Evolutionary conservation across 2,888 invertebrate genomes (phyloP).

Genomic region (Coelogynopora nodosa): DNA sequence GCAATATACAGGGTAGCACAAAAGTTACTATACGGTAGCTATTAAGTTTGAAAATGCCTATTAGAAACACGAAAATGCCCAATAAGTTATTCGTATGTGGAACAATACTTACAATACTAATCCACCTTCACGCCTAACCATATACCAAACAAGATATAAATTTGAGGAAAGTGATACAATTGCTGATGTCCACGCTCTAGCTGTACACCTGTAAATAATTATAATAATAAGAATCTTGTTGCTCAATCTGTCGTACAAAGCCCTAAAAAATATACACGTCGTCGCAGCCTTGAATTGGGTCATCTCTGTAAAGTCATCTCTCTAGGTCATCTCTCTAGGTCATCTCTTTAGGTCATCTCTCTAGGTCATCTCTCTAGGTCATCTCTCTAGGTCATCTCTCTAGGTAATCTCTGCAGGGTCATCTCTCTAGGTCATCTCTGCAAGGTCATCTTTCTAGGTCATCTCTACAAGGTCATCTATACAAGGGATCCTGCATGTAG

Average conservation of each 20-base stretch:
- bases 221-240: conserved; percentile 27
- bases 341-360: too few species aligned
- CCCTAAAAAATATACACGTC: conserved; percentile 31
- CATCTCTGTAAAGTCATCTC: too few species aligned
- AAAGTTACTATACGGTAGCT: not conserved
- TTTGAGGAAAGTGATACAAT: conserved; percentile 29
- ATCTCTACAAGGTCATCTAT: not conserved
- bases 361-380: too few species aligned
- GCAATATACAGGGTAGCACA: not conserved
- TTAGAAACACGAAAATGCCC: conserved; percentile 25
- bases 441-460: not conserved
- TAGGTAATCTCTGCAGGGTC: too few species aligned
- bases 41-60: not conserved
- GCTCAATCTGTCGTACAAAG: conserved; percentile 36
- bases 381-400: too few species aligned
- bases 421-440: too few species aligned
- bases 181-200: conserved; percentile 35
- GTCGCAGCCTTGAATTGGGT: conserved; percentile 26
- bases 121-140: conserved; percentile 34
- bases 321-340: too few species aligned
- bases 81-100: conserved; percentile 33
- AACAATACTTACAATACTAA: conserved; percentile 33
- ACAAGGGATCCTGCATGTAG: conserved; percentile 16
- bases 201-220: conserved; percentile 3
- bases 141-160: conserved; percentile 33